phyloP scores from a whole-genome alignment of 2,797 vertebrate species.

The Hozukius guyotensis region DNA sequence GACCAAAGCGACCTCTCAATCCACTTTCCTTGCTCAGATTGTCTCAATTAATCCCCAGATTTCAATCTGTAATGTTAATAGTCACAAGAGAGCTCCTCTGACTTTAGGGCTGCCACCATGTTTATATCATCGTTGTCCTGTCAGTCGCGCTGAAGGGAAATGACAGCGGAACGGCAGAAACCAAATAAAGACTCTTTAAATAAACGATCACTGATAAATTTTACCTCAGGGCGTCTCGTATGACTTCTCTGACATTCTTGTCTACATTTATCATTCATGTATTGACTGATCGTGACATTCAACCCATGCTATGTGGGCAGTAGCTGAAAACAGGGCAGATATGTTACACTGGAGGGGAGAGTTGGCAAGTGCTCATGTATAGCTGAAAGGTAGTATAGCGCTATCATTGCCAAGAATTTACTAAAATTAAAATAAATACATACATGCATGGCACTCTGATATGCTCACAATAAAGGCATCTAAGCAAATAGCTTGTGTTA shows the following conservation, averaged over 20 bases:
- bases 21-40: not conserved
- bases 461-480: not conserved
- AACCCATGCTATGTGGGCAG: constrained; percentile 14
- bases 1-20: not conserved
- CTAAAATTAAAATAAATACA: not conserved
- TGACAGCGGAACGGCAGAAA: constrained; percentile 4
- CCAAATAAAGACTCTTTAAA: constrained; percentile 32
- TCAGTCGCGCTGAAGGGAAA: constrained; percentile 11
- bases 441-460: not conserved
- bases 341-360: not conserved
- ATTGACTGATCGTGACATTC: constrained; percentile 34
- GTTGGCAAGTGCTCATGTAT: not conserved
- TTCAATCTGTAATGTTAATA: not conserved
- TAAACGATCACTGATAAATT: constrained; percentile 3
- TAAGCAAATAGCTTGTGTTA: not conserved
- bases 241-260: constrained; percentile 15
- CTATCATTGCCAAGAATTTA: not conserved
- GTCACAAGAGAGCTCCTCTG: not conserved
- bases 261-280: not conserved
- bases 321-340: constrained; percentile 3
- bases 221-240: not conserved
- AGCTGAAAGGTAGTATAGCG: not conserved
- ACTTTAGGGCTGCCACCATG: not conserved
- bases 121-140: constrained; percentile 1
- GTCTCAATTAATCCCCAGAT: not conserved